Evolutionary conservation across 2,888 invertebrate genomes (phyloP), one percentile per base, ranked within the genome.

Genomic region (Drosophila lacicola): DNA sequence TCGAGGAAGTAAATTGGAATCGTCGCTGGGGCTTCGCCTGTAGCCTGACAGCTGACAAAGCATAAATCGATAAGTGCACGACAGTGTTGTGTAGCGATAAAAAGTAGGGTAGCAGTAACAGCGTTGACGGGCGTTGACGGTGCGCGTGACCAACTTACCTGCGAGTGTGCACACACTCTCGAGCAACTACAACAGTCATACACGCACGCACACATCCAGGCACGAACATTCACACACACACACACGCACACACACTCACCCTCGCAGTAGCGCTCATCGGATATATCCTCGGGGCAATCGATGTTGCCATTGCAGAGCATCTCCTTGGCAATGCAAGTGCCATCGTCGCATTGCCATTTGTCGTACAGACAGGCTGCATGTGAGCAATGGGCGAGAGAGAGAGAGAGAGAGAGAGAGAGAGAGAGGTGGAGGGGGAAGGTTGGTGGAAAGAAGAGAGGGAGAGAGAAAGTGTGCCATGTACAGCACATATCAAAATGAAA

Each of bases 321-420:
- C 78, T 91, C 93, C 78, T 93, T 93, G 71, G 93, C 92, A 88
- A 96, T 94, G 92, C 96, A 96, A 87, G 93, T 94, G 67, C 96
- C 95, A 89, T 94, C 94, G 89, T 95, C 95, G 92, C 97, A 98
- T 86, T 95, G 95, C 94, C 96, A 96, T 91, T 95, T 94, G 89
- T 94, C 93, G 77, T 94, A 92, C 87, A 93, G 92, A 94, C 96
- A 96, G 92, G 95, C 95, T 95, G 92, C 65, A 57, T 78, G 71
- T 70, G 33, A 55, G 34, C 46, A 34, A 29, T 6, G 29, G 29
- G 29, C 29, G 49, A 29, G 17, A 39, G 19, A 47, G 14, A 54
- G 21, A 37, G 46, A 49, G 33, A 46, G 14, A 42, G 21, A 47
- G n/a, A 29, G 13, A 57, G 41, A 49, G 19, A 36, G 65, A 39